Base-by-base conservation (phyloP, 1,140 invertebrate genomes). In the Phortica variegata region DNA sequence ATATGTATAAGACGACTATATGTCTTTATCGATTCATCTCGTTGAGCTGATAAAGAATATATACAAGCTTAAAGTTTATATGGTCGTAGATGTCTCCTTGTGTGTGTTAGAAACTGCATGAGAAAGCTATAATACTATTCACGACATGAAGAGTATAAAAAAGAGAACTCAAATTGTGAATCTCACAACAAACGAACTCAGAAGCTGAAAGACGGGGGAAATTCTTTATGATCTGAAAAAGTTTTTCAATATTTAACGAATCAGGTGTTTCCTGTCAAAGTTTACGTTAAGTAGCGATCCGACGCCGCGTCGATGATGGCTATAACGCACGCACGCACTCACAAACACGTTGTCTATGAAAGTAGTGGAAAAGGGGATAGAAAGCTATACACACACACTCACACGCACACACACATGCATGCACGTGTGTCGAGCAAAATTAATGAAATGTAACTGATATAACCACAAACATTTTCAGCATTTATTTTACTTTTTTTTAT, bases 201-300 rank as follows among this genome's bases (percentile, higher is more conserved):
- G 43, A 40, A 37, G 47, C 43, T 29, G 36, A 31, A 15, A 20
- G n/a, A n/a, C n/a, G 26, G 6, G 12, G 12, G 12, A 29, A 29
- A 12, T 34, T 6, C 32, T 34, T 34, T n/a, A 34, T 34, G 32
- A 34, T 9, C 32, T 34, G 32, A 55, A 47, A 32, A 66, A 68
- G 51, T 68, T 68, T 68, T 68, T 69, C 63, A 68, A 68, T 68
- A 68, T 68, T 68, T 68, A 69, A 69, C 65, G 63, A 68, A 68
- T 68, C 63, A 68, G 63, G 63, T 68, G 63, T 69, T 68, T 68
- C 65, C 63, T 68, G 63, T 68, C 63, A 63, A 68, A 68, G 60
- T 68, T 68, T 68, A 60, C 63, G 63, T 63, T 69, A 63, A 68
- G 63, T 65, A 57, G 58, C 65, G 63, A 65, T 52, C 60, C 62